phyloP scores from a whole-genome alignment of 2,113 vertebrate species.

The Hyla sarda region DNA sequence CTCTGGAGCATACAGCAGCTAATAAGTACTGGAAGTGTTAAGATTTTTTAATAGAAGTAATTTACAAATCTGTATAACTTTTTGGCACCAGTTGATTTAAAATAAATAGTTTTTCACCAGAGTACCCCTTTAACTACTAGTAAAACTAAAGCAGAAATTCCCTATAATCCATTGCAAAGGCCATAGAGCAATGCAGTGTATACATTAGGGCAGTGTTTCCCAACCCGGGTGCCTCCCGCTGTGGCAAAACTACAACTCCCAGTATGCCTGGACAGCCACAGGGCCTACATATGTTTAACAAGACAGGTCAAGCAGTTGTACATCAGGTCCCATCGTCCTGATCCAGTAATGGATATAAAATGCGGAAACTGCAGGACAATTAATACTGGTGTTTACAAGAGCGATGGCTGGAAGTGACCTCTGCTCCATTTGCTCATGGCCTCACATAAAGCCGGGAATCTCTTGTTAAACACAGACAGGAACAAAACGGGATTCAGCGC shows the following conservation, averaged over 20 bases:
- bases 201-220: no score
- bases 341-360: slow-evolving; percentile 58
- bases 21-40: no score
- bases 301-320: slow-evolving; percentile 38
- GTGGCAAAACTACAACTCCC: no score
- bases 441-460: slow-evolving; percentile 45
- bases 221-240: no score
- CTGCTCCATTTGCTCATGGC: slow-evolving; percentile 45
- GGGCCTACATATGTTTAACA: slow-evolving; percentile 39
- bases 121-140: no score
- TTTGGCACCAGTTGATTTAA: no score
- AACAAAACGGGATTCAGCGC: slow-evolving; percentile 40
- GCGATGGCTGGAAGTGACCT: slow-evolving; percentile 45
- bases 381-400: slow-evolving; percentile 55
- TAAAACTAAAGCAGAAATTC: background rate
- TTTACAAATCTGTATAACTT: no score
- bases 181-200: no score
- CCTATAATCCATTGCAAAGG: background rate
- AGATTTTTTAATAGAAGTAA: no score
- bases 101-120: no score
- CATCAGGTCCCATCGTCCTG: background rate
- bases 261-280: no score
- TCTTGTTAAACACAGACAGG: slow-evolving; percentile 59
- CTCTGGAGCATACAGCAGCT: no score
- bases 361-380: slow-evolving; percentile 38